Evolutionary conservation across 1,140 invertebrate species (phyloP), one percentile per base, ranked within the genome.

Genomic region (Ceratosolen solmsi): DNA sequence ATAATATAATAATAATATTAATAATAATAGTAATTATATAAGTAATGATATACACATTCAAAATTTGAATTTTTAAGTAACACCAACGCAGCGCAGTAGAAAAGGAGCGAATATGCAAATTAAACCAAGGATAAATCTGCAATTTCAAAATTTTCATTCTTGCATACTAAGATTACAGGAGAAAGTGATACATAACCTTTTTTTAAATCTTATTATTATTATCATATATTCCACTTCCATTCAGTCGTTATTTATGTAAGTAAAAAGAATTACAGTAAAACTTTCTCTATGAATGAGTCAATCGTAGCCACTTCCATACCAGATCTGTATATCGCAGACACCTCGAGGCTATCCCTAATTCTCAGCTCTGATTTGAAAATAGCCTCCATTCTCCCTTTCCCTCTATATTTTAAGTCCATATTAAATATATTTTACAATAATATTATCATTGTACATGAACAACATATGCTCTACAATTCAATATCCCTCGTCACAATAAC

Each of bases 401-500:
- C 79, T 80, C 73, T 83, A 84, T 76, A 73, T 82, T 72, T 87
- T 86, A 88, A 89, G 89, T 88, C 89, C 89, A 88, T 89, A 89
- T 90, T 90, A 90, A 90, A 90, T 90, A 91, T 90, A 90, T 90
- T 90, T 90, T 90, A 90, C 89, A 90, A 90, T 89, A 89, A 90
- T 89, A 90, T 90, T 90, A 90, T 89, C 88, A 90, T 89, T 90
- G 89, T 91, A 91, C 88, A 90, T 89, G 89, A 90, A 90, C 89
- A 90, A 90, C 86, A 79, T 91, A 90, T 88, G 87, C 86, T 90
- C 88, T 88, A 90, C 87, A 89, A 11, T 79, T 73, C 41, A 73
- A 54, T 86, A 87, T 87, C 82, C 82, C 79, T 86, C 84, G 85
- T 80, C 84, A 85, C 87, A 86, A 63, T 78, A 82, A 84, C 83